These are phyloP conservation scores for Peromyscus eremicus DNA, from an alignment of 2,797 vertebrate species.

Conservation along the genomic window DNA sequence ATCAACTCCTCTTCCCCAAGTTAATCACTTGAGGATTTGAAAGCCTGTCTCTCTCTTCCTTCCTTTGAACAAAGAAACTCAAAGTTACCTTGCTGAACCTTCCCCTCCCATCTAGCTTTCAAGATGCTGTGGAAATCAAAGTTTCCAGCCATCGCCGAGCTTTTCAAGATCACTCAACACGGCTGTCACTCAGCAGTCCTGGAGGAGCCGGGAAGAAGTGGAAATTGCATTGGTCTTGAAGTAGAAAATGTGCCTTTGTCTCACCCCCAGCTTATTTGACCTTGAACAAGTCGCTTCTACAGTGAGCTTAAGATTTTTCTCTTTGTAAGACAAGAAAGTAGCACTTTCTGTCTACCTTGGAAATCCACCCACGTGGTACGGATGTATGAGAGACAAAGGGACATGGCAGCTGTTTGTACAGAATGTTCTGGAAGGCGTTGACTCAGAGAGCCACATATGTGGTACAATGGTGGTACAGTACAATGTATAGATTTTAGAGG, in stretches of 20 bases:
- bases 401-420: accelerated
- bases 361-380: accelerated
- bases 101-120: slow-evolving; percentile 65
- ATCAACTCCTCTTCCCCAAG: slow-evolving; percentile 57
- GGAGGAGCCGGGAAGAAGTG: slow-evolving; percentile 32
- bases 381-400: no score
- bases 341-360: neutral
- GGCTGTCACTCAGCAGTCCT: slow-evolving; percentile 72
- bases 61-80: slow-evolving; percentile 74
- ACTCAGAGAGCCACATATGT: no score
- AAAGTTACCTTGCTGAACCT: slow-evolving; percentile 70
- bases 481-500: neutral
- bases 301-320: neutral
- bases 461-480: accelerated
- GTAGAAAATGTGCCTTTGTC: slow-evolving; percentile 41
- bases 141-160: slow-evolving; percentile 51
- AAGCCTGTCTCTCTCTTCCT: slow-evolving; percentile 52
- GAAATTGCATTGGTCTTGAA: neutral
- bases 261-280: slow-evolving; percentile 64
- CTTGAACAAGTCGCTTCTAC: slow-evolving; percentile 57
- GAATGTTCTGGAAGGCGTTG: neutral
- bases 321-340: neutral
- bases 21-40: slow-evolving; percentile 68
- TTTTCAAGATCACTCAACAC: slow-evolving; percentile 73
- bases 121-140: slow-evolving; percentile 71